Evolutionary conservation across 1,140 invertebrate species (phyloP), one percentile per base, ranked within the genome.

Genomic region (Metaphire vulgaris): DNA sequence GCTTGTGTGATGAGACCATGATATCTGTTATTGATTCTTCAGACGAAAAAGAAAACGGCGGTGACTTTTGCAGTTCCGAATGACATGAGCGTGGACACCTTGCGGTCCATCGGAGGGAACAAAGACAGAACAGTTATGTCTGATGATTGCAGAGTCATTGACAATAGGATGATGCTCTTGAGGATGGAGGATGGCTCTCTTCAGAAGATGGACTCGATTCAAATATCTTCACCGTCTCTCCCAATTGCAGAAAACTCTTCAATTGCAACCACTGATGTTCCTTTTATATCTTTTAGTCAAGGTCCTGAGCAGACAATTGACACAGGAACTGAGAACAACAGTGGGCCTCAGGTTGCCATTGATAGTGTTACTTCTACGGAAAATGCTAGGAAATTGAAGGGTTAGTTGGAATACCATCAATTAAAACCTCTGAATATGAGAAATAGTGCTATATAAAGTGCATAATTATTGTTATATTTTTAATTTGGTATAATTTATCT

Each of bases 31-130:
- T n/a, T n/a, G n/a, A n/a, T n/a, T n/a, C n/a, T n/a, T 12, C 33
- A 73, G 72, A 34, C 72, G 16, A 73, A 73, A 34, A 73, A 73
- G 33, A 73, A 73, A 34, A 34, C 56, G 74, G 95, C 94, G 83
- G 92, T 96, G 15, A 93, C 92, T 28, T 95, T 95, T 86, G 91
- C 93, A 16, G 87, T 95, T 69, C 92, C 93, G 0, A 90, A 92
- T 82, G 88, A 91, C 41, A 91, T 93, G 77, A 74, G 69, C 12
- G 69, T 78, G 0, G 79, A 80, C n/a, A 76, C 79, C 32, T 33
- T 79, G 31, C 66, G 67, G 28, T 41, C 66, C 32, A 41, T 56
- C n/a, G 71, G 16, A 33, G 33, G 15, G 21, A 26, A 33, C n/a
- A 65, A 74, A 1, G 76, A 74, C 0, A 21, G 21, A 14, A 72